These are phyloP conservation scores for Mesoclemmys tuberculata DNA, from an alignment of 2,113 vertebrate species.

Conservation along the genomic window DNA sequence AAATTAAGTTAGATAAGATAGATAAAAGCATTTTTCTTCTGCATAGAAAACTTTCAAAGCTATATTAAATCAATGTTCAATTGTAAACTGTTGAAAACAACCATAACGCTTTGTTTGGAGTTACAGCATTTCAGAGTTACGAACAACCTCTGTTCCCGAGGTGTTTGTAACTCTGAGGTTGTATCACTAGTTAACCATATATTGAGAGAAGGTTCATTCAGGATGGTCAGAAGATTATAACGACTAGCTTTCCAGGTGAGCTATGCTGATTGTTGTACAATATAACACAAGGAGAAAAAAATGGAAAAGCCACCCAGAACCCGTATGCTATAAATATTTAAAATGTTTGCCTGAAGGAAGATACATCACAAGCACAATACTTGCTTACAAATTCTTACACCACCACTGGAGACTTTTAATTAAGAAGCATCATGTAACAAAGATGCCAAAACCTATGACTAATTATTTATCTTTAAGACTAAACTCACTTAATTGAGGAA, in stretches of 20 bases:
- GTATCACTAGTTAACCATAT: not conserved
- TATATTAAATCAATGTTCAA: no score
- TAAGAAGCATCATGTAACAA: not conserved
- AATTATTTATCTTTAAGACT: not conserved
- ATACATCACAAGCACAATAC: not conserved
- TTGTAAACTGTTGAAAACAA: no score
- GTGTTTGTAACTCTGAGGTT: no score
- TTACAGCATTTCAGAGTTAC: no score
- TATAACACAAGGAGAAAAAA: not conserved
- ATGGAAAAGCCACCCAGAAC: not conserved
- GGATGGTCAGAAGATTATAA: not conserved
- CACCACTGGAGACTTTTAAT: not conserved
- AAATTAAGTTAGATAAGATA: no score
- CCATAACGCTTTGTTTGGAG: no score
- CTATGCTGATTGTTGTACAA: not conserved
- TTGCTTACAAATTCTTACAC: not conserved
- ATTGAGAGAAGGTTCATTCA: not conserved
- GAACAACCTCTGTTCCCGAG: no score
- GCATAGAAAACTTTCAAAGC: no score
- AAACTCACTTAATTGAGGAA: constrained; percentile 40
- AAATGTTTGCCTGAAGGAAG: not conserved
- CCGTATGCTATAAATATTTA: not conserved
- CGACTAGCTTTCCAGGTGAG: not conserved
- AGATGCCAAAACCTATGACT: not conserved
- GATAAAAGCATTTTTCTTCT: no score